phyloP scores from a whole-genome alignment of 2,113 vertebrate genomes.

The Ptilorrhoa leucosticta region DNA sequence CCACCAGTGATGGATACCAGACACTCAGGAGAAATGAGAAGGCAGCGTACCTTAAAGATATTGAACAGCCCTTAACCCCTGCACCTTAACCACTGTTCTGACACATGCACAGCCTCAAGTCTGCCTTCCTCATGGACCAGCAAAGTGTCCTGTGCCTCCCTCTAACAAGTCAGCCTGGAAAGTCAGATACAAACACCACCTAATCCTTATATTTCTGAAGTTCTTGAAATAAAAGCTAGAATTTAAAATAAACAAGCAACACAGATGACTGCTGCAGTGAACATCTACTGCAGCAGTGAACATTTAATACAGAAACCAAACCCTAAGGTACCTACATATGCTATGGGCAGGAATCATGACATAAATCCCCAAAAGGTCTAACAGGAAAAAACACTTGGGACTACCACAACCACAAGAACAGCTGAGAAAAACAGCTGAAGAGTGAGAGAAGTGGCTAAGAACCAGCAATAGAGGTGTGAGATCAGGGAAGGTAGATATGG shows the following conservation, averaged over 20 bases:
- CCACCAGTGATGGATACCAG: not conserved
- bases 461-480: not conserved
- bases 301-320: not conserved
- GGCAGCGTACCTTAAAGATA: not conserved
- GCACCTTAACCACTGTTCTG: not conserved
- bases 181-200: not conserved
- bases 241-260: not conserved
- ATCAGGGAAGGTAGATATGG: not conserved
- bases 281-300: not conserved
- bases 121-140: not conserved
- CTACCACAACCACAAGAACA: not conserved
- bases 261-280: not conserved
- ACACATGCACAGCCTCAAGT: not conserved
- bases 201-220: not conserved
- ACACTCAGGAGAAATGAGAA: not conserved
- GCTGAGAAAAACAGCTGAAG: not conserved
- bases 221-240: not conserved
- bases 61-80: not conserved
- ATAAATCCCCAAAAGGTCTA: not conserved
- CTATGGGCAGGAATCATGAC: not conserved
- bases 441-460: not conserved
- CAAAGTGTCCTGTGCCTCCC: not conserved
- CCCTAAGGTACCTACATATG: not conserved
- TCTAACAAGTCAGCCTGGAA: not conserved
- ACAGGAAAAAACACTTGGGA: not conserved